Evolutionary conservation across 2,888 invertebrate species (phyloP).

Genomic region (Leptinotarsa tumamoca): DNA sequence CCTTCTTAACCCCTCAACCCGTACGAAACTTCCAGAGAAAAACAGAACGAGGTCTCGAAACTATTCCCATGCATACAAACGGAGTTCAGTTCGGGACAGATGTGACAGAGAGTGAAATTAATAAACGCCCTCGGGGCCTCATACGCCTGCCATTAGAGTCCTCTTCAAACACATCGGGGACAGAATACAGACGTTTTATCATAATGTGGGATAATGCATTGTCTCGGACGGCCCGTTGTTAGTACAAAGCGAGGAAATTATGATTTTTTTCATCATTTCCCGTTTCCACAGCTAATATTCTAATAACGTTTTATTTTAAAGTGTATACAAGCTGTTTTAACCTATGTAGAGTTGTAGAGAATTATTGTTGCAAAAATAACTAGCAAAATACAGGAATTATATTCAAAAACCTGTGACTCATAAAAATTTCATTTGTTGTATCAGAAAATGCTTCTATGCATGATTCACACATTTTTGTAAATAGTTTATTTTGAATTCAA

Average conservation of each 20-base stretch:
- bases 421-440: no score
- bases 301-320: no score
- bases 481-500: no score
- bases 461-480: no score
- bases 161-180: constrained; percentile 5
- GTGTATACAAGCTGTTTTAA: no score
- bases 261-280: neutral
- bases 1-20: neutral
- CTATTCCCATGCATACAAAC: constrained; percentile 2
- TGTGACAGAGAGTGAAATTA: constrained; percentile 13
- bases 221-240: neutral
- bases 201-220: constrained; percentile 6
- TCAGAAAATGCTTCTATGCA: no score
- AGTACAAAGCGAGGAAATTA: neutral
- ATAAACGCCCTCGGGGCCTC: neutral
- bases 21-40: neutral
- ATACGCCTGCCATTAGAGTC: neutral
- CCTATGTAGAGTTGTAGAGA: no score
- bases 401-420: no score
- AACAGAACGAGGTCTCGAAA: constrained; percentile 1
- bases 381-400: no score
- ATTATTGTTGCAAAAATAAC: no score
- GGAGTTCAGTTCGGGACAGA: neutral
- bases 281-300: neutral
- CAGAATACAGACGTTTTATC: neutral